Base-by-base conservation (phyloP, 2,888 invertebrate species). In the Agriopis aurantiaria region DNA sequence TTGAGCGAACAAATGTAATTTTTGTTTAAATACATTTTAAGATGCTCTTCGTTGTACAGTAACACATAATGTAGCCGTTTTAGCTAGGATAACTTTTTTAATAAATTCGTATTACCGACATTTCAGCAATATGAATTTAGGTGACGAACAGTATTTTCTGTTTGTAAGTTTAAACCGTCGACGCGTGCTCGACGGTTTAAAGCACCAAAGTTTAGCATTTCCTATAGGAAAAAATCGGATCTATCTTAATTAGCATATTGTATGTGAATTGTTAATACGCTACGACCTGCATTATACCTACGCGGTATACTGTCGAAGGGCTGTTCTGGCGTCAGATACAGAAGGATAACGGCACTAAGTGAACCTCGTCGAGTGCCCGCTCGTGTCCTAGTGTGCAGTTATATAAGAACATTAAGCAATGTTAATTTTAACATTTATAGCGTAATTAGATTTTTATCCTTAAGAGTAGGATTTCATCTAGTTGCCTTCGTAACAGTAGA, bases 391-490 rank as follows among this genome's bases (percentile, higher is more conserved):
- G 79, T 82, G 82, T 80, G 78, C 80, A 81, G 84, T 83, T 89
- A 87, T 86, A 78, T 90, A 91, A 89, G 86, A 84, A 90, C 86
- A 86, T 82, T 81, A 93, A 94, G 94, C 94, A 93, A 94, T 94
- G 92, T 93, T 93, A 93, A 93, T 93, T 94, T 92, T 93, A 94
- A 93, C 89, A 91, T 91, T 90, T 85, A 87, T 92, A 92, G 88
- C 82, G 84, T 93, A 93, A 91, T 92, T 93, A 93, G 92, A 92
- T 88, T 92, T 93, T 92, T 93, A 94, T 93, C 91, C 87, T 84
- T 94, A 93, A 93, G 92, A 85, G 94, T 94, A 94, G 94, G 91
- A 89, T 92, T 93, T 92, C 93, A 92, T 94, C 89, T 94, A 94
- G 94, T 91, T 92, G 94, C 93, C 93, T 94, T 94, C 88, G 91